These are phyloP conservation scores for Thereva unica DNA, from an alignment of 2,888 invertebrate genomes.

Conservation along the genomic window DNA sequence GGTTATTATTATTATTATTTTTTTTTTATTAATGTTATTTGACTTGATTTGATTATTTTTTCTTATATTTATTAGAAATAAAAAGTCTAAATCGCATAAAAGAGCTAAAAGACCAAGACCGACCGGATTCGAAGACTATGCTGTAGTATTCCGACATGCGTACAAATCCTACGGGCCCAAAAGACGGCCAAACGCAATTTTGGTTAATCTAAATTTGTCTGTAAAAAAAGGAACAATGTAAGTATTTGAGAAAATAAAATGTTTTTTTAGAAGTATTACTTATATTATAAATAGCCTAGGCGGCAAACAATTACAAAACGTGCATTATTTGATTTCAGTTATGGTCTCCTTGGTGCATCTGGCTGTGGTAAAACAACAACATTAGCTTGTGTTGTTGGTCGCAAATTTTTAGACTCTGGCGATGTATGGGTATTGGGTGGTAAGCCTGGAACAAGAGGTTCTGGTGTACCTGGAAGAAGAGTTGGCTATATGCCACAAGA, in stretches of 20 bases:
- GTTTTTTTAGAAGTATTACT: too few species aligned
- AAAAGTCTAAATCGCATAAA: too few species aligned
- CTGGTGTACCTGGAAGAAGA: constrained; percentile 87
- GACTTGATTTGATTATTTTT: too few species aligned
- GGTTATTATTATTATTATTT: too few species aligned
- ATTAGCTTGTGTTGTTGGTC: constrained; percentile 88
- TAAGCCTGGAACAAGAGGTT: constrained; percentile 85
- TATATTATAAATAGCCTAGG: too few species aligned
- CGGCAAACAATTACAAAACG: too few species aligned
- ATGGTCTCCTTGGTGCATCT: constrained; percentile 91
- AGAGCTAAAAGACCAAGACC: too few species aligned
- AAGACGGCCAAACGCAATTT: constrained; percentile 82
- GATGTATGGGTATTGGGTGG: constrained; percentile 90
- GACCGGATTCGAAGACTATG: constrained; percentile 56
- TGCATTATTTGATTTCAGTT: constrained; percentile 64
- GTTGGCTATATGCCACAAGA: constrained; percentile 99
- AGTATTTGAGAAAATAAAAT: constrained; percentile 59
- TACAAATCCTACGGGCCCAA: constrained; percentile 89
- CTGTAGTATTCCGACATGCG: constrained; percentile 84
- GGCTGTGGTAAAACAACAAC: constrained; percentile 97
- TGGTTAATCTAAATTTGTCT: constrained; percentile 89
- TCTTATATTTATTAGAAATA: too few species aligned
- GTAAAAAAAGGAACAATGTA: constrained; percentile 94
- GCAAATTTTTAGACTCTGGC: constrained; percentile 82
- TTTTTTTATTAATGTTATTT: too few species aligned